phyloP scores from a whole-genome alignment of 2,888 invertebrate genomes.

The Sphecodes monilicornis region DNA sequence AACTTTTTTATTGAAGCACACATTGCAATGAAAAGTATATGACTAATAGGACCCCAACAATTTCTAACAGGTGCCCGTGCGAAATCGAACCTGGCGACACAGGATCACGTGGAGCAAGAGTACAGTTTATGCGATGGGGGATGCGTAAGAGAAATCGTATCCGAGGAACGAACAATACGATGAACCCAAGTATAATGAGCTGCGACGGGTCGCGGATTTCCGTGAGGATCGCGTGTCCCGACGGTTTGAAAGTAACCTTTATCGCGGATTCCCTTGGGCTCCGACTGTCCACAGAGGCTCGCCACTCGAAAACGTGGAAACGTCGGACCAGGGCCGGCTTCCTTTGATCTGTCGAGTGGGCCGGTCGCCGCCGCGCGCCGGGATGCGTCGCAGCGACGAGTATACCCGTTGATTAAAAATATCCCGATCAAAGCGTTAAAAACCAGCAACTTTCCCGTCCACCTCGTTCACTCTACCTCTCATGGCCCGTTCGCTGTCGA shows the following conservation, averaged over 20 bases:
- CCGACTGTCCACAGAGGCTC: not conserved
- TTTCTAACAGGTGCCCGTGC: not conserved
- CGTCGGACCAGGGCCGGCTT: constrained; percentile 11
- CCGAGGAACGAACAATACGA: not conserved
- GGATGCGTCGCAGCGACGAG: constrained; percentile 33
- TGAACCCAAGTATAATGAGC: not conserved
- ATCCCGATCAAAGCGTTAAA: constrained; percentile 61
- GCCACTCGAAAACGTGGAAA: constrained; percentile 32
- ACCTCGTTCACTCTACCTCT: not conserved
- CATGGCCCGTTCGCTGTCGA: not conserved
- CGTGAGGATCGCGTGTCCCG: not conserved
- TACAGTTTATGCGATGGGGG: not conserved
- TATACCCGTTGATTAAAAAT: constrained; percentile 62
- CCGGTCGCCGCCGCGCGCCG: constrained; percentile 29
- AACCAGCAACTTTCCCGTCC: constrained; percentile 32
- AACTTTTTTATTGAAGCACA: no score
- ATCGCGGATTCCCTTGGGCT: constrained; percentile 1
- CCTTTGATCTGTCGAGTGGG: constrained; percentile 60
- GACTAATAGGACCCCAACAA: not conserved
- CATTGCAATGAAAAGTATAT: no score
- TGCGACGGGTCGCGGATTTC: not conserved
- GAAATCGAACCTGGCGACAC: not conserved
- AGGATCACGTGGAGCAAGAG: not conserved
- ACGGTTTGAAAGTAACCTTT: constrained; percentile 10
- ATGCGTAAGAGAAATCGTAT: not conserved